Base-by-base conservation (phyloP, 1,140 invertebrate species). In the Tribolium castaneum region DNA sequence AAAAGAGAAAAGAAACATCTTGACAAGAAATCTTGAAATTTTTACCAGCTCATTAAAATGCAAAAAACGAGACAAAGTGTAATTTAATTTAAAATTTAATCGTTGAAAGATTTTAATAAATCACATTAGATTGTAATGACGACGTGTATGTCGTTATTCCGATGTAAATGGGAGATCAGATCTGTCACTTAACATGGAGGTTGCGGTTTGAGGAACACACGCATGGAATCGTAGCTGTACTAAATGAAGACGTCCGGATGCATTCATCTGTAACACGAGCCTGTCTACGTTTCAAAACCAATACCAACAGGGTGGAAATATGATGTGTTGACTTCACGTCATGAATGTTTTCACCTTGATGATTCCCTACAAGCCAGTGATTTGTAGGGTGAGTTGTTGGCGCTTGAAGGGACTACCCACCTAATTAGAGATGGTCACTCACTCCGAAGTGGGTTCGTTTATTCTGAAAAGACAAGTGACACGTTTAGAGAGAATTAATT, bases 311-410 rank as follows among this genome's bases (percentile, higher is more conserved):
- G 56, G 56, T 62, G 30, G 56, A 62, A 62, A 62, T 62, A 62
- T 76, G 75, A 62, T 59, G 54, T 76, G 52, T 76, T 76, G 52
- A 76, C 39, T 45, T 45, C 72, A 52, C 54, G 54, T 74, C 72
- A 30, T 54, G 25, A 66, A 19, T 66, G 22, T 16, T 30, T 66
- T 30, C 34, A 66, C 22, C 34, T 66, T 25, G 22, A 35, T 30
- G 34, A 35, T 12, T 30, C 34, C 22, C 34, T 22, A 62, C 22
- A 5, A 25, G 22, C 56, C 3, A 30, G 22, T 35, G 59, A 66
- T 12, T 12, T 19, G 19, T 35, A 25, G 19, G 59, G 22, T 25
- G 34, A 6, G 34, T 66, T 13, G 9, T 66, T 66, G n/a, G 5
- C 22, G 22, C 22, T 16, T 19, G 22, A 7, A 2, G 66, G 34